A percentile compares a stretch with the other conserved stretches of the same genome.
Conservation (phyloP, 2,113 vertebrate genomes). For the Donacobius atricapilla region DNA sequence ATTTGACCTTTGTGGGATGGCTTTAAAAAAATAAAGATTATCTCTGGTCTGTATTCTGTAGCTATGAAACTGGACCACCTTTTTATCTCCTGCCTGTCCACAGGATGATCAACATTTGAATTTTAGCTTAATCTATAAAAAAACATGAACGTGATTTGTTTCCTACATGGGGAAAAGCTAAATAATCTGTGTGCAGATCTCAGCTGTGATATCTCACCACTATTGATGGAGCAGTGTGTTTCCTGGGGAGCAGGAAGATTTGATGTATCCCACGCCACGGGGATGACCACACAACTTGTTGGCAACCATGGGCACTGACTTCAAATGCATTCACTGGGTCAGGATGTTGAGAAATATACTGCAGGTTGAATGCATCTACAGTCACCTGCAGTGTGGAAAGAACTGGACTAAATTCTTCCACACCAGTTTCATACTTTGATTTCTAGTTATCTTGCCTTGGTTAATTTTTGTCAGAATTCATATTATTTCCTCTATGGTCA, state of each 20-base stretch:
- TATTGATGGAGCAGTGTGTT: neutral
- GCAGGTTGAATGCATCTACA: neutral
- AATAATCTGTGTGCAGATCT: neutral
- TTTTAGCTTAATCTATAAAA: neutral
- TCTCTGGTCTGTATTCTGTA: neutral
- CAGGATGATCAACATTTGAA: neutral
- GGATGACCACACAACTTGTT: neutral
- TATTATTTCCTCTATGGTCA: neutral
- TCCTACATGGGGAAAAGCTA: neutral
- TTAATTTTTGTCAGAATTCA: neutral
- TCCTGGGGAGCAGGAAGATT: neutral
- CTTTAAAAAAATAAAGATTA: neutral
- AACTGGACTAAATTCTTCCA: neutral
- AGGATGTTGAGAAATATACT: neutral
- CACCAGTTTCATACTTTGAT: neutral
- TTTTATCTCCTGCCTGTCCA: neutral
- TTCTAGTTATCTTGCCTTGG: neutral
- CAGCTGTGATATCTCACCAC: neutral
- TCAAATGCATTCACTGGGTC: neutral
- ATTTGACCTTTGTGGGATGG: neutral
- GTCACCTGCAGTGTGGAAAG: neutral
- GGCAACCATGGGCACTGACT: neutral
- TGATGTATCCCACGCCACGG: rapidly evolving
- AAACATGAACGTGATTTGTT: neutral
- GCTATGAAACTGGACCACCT: neutral